Percentiles rank a stretch among this genome's conserved stretches.
Conservation (phyloP, 2,888 invertebrate genomes). For the Dysmachus trigonus region DNA sequence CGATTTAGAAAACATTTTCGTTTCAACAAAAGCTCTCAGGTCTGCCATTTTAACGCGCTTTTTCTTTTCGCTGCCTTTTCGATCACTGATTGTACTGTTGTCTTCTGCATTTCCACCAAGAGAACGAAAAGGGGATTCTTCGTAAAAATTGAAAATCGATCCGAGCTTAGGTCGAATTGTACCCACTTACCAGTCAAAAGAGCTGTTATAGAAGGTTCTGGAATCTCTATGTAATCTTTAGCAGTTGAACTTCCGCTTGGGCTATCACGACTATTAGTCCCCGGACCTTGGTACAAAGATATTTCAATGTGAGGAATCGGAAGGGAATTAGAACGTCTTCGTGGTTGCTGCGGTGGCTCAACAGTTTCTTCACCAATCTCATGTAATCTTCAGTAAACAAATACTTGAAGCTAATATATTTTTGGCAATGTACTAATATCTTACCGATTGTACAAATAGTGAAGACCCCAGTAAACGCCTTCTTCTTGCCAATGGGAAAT, state of each 20-base stretch:
- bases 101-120: constrained; percentile 48
- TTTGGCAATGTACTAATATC: neutral
- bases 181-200: constrained; percentile 55
- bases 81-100: constrained; percentile 56
- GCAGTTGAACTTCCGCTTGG: constrained; percentile 63
- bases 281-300: constrained; percentile 83
- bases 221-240: constrained; percentile 82
- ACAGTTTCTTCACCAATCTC: constrained; percentile 85
- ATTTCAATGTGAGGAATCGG: constrained; percentile 94
- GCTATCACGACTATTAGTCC: constrained; percentile 63
- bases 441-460: constrained; percentile 88
- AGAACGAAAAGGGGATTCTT: constrained; percentile 48
- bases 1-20: constrained; percentile 88
- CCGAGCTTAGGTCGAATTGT: neutral
- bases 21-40: constrained; percentile 89
- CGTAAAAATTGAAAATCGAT: neutral
- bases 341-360: constrained; percentile 78
- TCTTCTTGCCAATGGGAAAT: constrained; percentile 98
- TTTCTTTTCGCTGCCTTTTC: constrained; percentile 85
- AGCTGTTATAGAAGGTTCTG: constrained; percentile 72
- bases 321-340: constrained; percentile 90
- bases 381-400: constrained; percentile 70
- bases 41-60: constrained; percentile 92
- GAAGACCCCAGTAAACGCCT: constrained; percentile 96
- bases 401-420: neutral